Evolutionary conservation across 2,113 vertebrate genomes (phyloP).

Genomic region (Recurvirostra avosetta): DNA sequence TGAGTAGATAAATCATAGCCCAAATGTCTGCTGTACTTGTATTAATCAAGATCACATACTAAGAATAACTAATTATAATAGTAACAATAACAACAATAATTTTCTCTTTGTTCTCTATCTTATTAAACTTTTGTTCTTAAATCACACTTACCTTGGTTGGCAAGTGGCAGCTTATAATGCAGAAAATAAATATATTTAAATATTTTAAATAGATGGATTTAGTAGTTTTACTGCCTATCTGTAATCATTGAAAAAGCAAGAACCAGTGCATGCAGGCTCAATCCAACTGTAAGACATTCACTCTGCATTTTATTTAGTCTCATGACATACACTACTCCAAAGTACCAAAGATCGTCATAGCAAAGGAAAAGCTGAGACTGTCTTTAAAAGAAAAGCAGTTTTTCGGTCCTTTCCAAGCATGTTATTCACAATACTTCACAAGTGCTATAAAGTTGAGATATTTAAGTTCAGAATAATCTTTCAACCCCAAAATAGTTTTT

Average conservation of each 20-base stretch:
- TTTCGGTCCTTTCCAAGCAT: neutral
- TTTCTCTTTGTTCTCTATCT: neutral
- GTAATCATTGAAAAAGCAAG: neutral
- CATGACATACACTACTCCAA: neutral
- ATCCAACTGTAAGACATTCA: neutral
- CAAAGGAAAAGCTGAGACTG: neutral
- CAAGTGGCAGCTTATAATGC: neutral
- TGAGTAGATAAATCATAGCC: neutral
- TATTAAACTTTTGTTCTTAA: neutral
- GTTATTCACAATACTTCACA: neutral
- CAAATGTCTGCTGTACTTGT: neutral
- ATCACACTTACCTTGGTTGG: slow-evolving; percentile 12
- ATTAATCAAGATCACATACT: neutral
- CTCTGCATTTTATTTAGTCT: neutral
- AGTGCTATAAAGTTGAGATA: neutral
- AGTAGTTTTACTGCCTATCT: neutral
- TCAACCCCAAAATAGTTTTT: neutral
- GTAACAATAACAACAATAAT: neutral
- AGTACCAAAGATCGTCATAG: neutral
- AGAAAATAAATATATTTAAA: slow-evolving; percentile 22
- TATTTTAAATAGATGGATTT: neutral
- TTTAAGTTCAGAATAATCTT: neutral
- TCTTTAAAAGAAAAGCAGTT: neutral
- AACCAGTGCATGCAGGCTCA: neutral
- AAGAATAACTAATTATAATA: neutral